Conservation (phyloP, 2,797 vertebrate genomes). For the Anas bernieri region DNA sequence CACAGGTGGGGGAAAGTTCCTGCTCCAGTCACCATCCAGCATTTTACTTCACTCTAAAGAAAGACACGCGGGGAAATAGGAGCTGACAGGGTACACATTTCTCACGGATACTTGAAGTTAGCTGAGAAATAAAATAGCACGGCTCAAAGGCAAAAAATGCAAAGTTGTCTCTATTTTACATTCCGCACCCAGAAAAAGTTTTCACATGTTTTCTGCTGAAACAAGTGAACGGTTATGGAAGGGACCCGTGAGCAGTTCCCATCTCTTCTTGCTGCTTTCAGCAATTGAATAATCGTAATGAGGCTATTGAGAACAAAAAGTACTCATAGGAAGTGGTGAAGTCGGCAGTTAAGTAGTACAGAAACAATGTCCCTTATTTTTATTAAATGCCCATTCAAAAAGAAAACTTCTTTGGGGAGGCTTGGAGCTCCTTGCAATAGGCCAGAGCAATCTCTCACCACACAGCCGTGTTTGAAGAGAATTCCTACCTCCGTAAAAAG, state of each 20-base stretch:
- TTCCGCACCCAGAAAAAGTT: neutral
- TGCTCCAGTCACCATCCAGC: neutral
- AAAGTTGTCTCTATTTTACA: neutral
- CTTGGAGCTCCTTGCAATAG: neutral
- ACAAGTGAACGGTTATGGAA: neutral
- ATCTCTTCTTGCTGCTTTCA: neutral
- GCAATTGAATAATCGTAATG: neutral
- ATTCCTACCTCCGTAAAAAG: neutral
- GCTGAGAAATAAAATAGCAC: neutral
- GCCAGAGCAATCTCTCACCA: neutral
- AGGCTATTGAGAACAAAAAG: neutral
- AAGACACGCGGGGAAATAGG: neutral
- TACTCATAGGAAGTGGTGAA: neutral
- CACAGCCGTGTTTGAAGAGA: conserved; percentile 5
- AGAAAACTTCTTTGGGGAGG: neutral
- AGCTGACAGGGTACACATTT: neutral
- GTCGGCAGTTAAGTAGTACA: neutral
- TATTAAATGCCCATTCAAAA: neutral
- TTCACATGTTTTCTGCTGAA: neutral
- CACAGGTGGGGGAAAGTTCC: neutral
- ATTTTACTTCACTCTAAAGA: neutral
- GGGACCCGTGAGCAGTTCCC: neutral
- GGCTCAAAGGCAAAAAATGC: neutral
- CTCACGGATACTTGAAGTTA: neutral
- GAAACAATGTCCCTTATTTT: neutral